These are phyloP conservation scores for Halesus radiatus DNA, from an alignment of 1,140 invertebrate species.

Conservation along the genomic window DNA sequence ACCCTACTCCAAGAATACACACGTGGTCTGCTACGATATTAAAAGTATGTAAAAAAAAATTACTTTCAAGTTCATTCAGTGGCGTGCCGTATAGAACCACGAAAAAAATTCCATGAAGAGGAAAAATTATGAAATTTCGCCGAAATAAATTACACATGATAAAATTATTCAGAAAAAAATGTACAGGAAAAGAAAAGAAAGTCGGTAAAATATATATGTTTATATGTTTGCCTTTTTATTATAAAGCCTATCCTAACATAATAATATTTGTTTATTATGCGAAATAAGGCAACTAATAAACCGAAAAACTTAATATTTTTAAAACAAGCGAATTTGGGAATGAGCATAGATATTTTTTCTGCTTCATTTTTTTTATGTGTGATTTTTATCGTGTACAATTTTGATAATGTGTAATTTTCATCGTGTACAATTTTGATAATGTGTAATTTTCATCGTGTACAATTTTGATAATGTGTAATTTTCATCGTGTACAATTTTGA, in stretches of 20 bases:
- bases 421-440: no score
- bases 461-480: no score
- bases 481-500: no score
- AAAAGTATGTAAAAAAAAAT: conserved; percentile 43
- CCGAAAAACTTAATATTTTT: background rate
- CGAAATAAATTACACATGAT: background rate
- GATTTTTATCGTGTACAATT: no score
- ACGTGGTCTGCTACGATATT: conserved; percentile 51
- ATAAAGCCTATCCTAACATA: no score
- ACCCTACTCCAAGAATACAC: conserved; percentile 47
- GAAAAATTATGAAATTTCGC: background rate
- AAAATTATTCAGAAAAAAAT: background rate
- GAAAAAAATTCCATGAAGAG: background rate
- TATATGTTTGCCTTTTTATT: no score
- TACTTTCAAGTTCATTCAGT: background rate
- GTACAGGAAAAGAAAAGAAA: no score
- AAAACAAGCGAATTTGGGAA: background rate
- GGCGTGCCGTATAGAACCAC: background rate
- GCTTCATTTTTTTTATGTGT: no score
- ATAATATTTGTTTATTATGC: background rate
- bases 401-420: no score
- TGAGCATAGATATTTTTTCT: background rate
- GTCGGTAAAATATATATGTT: no score
- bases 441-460: no score
- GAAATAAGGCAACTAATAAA: background rate